Percentiles rank a stretch among this genome's conserved stretches.
Conservation (phyloP, 2,888 invertebrate genomes). For the Diplolepis rosae region DNA sequence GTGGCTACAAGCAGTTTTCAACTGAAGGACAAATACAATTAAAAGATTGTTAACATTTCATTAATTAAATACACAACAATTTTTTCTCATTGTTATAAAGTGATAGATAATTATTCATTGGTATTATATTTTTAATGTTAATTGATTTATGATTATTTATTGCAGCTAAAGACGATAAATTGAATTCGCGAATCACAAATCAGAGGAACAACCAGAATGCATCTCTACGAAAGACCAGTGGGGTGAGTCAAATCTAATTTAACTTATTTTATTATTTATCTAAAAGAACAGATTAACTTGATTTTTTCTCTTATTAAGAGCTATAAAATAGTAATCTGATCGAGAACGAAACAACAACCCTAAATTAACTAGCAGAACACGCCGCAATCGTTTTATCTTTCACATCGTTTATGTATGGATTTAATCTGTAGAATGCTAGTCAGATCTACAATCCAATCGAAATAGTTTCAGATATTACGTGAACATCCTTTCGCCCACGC, state of each 20-base stretch:
- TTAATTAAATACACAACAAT: neutral
- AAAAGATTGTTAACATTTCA: neutral
- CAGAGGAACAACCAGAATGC: slow-evolving; percentile 68
- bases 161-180: slow-evolving; percentile 71
- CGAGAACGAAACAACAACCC: neutral
- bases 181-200: slow-evolving; percentile 63
- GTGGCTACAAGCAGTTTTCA: neutral
- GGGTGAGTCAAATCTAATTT: slow-evolving; percentile 63
- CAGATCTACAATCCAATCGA: neutral
- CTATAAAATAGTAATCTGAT: neutral
- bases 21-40: neutral
- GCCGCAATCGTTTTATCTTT: neutral
- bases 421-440: neutral
- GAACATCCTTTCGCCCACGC: neutral
- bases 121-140: neutral
- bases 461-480: too few relatives aligned
- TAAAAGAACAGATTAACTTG: neutral
- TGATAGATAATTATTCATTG: neutral
- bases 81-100: neutral
- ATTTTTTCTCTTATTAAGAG: too few relatives aligned
- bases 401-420: neutral
- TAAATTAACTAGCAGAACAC: neutral
- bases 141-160: slow-evolving; percentile 29
- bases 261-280: neutral
- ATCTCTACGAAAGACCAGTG: slow-evolving; percentile 69